Base-by-base conservation (phyloP, 2,888 invertebrate species). In the Melanchra persicariae region DNA sequence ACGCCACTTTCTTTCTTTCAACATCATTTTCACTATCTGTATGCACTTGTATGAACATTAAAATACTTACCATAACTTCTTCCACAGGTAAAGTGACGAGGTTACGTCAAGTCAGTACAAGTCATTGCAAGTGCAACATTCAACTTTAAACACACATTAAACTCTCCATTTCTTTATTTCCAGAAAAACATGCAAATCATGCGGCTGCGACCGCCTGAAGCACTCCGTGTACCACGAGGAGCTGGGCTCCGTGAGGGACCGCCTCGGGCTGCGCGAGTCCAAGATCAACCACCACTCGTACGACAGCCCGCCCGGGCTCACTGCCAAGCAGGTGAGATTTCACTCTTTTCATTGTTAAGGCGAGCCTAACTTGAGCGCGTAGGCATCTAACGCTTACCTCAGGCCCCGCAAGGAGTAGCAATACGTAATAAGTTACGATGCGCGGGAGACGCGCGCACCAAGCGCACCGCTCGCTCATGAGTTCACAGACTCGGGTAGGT, bases 181-280 rank as follows among this genome's bases (percentile, higher is more conserved):
- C 97, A 99, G 99, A 94, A 99, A 99, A 95, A 98, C 98, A 66
- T 99, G 99, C 95, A 98, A 97, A 90, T 98, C 98, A 80, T 99
- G 99, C 95, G 99, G 98, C 90, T 99, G 99, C 94, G 97, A 98
- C 43, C 97, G 99, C 62, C 98, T 99, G 88, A 97, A 97, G 72
- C 99, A 99, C 95, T 98, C 99, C 88, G 97, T 99, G 80, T 98
- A 97, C 93, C 98, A 98, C 92, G 98, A 98, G 92, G 98, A 98
- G 96, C 97, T 98, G 96, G 97, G 98, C 84, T 98, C 98, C 74
- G 98, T 98, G 70, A 96, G 97, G 61, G 97, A 97, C 87, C 95
- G 98, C 17, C 96, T 98, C 58, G 98, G 98, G 12, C 96, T 98
- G 83, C 96, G 97, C 63, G 97, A 97, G 74, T 94, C 97, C 61